A percentile compares a stretch with the other conserved stretches of the same genome.
These are phyloP conservation scores for Platalea minor DNA, from an alignment of 2,797 vertebrate species.

Conservation along the genomic window DNA sequence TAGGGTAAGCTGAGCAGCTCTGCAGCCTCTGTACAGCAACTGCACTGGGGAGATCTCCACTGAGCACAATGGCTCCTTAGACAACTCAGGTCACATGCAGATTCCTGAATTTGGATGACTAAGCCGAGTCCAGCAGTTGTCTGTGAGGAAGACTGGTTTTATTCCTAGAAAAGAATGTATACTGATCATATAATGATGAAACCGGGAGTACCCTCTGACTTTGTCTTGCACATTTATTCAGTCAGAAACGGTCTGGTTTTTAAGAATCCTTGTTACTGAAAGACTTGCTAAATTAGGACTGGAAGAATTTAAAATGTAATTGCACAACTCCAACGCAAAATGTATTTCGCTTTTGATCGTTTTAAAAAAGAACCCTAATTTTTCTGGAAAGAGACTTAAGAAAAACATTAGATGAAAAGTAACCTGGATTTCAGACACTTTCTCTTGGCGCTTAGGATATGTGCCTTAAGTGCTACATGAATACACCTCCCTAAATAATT, in stretches of 20 bases:
- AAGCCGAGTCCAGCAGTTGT: accelerated
- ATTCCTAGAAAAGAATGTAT: neutral
- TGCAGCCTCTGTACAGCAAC: neutral
- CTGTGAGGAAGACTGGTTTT: neutral
- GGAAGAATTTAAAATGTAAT: neutral
- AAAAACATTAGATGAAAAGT: neutral
- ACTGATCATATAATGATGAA: neutral
- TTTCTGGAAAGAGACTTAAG: neutral
- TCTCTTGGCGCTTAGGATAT: neutral
- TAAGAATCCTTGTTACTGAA: neutral
- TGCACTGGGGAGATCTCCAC: neutral
- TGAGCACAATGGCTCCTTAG: neutral
- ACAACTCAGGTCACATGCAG: neutral
- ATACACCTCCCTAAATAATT: neutral
- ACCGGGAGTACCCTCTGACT: neutral
- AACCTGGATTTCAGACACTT: neutral
- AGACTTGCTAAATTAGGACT: neutral
- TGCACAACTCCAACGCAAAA: neutral
- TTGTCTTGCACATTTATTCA: neutral
- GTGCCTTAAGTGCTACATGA: neutral
- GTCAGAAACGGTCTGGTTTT: neutral
- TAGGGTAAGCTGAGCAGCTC: neutral
- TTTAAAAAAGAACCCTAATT: neutral
- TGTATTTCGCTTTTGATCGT: neutral
- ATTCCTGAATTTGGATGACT: neutral